These are phyloP conservation scores for Drosophila melanogaster DNA, from an alignment of 1,140 invertebrate species.

Conservation along the genomic window Release_6_plus_ISO1_MT NT_033777.3:20306001-20306500, in stretches of 20 bases:
- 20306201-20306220: slow-evolving; percentile 1
- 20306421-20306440: slow-evolving; percentile 86
- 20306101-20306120: too few relatives aligned
- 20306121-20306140: background rate
- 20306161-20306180: background rate
- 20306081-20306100: too few relatives aligned
- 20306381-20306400: slow-evolving; percentile 88
- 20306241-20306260: slow-evolving; percentile 40
- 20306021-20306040: too few relatives aligned
- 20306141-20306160: background rate
- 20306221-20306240: slow-evolving; percentile 28
- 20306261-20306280: slow-evolving; percentile 31
- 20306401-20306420: slow-evolving; percentile 90
- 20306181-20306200: background rate
- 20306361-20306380: slow-evolving; percentile 65
- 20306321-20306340: slow-evolving; percentile 45
- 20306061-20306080: too few relatives aligned
- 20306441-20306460: slow-evolving; percentile 84
- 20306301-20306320: slow-evolving; percentile 21
- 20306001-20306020: too few relatives aligned
- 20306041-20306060: too few relatives aligned
- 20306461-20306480: slow-evolving; percentile 86
- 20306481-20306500: background rate
- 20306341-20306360: slow-evolving; percentile 38
- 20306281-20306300: background rate